Base-by-base conservation (phyloP, 2,888 invertebrate species). In the Daptonema setosum region DNA sequence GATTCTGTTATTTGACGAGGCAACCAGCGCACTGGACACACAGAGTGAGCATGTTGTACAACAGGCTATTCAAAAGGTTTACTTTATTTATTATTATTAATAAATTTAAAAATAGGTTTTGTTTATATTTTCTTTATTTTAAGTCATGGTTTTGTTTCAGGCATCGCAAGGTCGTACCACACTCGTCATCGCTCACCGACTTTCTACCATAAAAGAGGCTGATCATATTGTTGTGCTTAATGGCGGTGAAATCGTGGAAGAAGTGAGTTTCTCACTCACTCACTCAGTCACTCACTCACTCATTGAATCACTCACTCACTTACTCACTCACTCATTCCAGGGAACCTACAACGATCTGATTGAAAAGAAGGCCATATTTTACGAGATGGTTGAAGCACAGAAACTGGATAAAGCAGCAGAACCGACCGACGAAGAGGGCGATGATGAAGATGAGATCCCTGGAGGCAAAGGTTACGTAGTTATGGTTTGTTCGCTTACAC, bases 121-220 rank as follows among this genome's bases (percentile, higher is more conserved):
- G 8, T 8, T 11, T 17, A 11, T 35, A 17, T 35, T 35, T 11
- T 35, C 8, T 35, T 35, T 17, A 35, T 8, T 35, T 11, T 35
- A 11, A 35, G 35, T 35, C 35, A 35, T 17, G 35, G 17, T 35
- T 11, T 35, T 35, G 8, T 35, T 17, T 17, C 25, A 62, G 59
- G 63, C 63, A 0, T 61, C 62, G 1, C 57, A 60, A 20, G 66
- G 73, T 3, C 64, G 75, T 50, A 75, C 75, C 1, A 74, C 74
- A 1, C 66, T 75, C 43, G 69, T 73, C 0, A 70, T 75, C 26
- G 75, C 75, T 22, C 73, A 74, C 61, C 68, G 76, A 43, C 64
- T 76, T 57, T 74, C 75, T 14, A 77, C 76, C 1, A 72, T 76
- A 48, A 67, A 71, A 5, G 26, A 24, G 8, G 50, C 50, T 20